Conservation (phyloP, 2,113 vertebrate species). For the Rhinopomastus cyanomelas region DNA sequence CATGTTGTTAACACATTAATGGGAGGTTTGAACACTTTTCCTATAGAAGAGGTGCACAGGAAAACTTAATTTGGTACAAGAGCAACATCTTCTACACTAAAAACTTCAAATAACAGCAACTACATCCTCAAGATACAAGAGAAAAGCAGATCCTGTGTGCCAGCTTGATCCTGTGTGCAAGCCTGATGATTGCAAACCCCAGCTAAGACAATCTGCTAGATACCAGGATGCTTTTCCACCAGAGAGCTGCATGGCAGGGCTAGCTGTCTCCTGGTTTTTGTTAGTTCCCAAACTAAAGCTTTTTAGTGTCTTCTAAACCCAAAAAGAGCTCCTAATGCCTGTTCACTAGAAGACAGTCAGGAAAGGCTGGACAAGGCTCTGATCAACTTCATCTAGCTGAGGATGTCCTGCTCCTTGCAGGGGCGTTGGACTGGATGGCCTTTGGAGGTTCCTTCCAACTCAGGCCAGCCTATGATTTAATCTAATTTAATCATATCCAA, state of each 20-base stretch:
- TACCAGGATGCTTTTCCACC: too few species aligned
- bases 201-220: not conserved
- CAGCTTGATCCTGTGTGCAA: not conserved
- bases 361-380: too few species aligned
- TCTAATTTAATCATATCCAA: not conserved
- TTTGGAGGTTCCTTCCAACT: too few species aligned
- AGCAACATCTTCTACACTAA: not conserved
- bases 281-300: too few species aligned
- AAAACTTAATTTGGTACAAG: not conserved
- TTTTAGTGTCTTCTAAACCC: too few species aligned
- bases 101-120: not conserved
- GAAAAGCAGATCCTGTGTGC: not conserved
- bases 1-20: not conserved
- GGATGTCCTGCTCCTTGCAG: too few species aligned
- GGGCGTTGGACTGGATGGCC: too few species aligned
- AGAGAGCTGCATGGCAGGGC: too few species aligned
- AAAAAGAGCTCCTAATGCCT: too few species aligned
- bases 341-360: too few species aligned
- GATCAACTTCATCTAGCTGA: too few species aligned
- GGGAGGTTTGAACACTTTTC: not conserved
- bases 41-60: not conserved
- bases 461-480: not conserved
- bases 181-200: not conserved
- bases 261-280: too few species aligned
- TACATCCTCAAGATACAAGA: not conserved